phyloP scores from a whole-genome alignment of 2,797 vertebrate genomes.

The Mus minutoides region DNA sequence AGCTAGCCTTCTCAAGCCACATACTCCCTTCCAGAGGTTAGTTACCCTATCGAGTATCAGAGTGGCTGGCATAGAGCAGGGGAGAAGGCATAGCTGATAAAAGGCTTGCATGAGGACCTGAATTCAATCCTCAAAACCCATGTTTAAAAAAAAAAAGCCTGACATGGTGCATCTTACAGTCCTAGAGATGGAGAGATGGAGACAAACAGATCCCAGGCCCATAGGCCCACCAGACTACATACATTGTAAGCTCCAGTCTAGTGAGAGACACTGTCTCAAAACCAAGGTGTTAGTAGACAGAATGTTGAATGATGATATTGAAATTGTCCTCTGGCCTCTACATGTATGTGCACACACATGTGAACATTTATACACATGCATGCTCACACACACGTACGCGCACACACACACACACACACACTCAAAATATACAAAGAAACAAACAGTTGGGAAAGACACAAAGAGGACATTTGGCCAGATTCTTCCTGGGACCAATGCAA shows the following conservation, averaged over 20 bases:
- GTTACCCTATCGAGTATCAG: fast-evolving
- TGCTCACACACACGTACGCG: no score
- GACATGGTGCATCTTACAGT: not conserved
- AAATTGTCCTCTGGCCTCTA: not conserved
- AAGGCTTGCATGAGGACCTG: not conserved
- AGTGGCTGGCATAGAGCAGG: not conserved
- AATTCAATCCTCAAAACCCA: not conserved
- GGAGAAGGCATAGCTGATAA: not conserved
- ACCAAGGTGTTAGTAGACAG: not conserved
- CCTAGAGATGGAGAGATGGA: not conserved
- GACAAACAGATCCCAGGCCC: not conserved
- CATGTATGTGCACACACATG: not conserved
- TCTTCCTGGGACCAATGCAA: not conserved
- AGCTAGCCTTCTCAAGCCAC: not conserved
- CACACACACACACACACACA: not conserved
- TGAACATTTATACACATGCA: not conserved
- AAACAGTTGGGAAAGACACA: not conserved
- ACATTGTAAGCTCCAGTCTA: not conserved
- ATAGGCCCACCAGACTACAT: not conserved
- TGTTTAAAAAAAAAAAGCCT: not conserved
- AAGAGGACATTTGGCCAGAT: not conserved
- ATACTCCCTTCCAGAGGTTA: fast-evolving
- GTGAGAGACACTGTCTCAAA: not conserved
- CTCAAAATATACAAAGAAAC: not conserved
- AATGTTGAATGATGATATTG: not conserved